Percentiles rank a stretch among this genome's conserved stretches.
phyloP scores from a whole-genome alignment of 2,797 vertebrate genomes.

The Melanotaenia trifasciata region DNA sequence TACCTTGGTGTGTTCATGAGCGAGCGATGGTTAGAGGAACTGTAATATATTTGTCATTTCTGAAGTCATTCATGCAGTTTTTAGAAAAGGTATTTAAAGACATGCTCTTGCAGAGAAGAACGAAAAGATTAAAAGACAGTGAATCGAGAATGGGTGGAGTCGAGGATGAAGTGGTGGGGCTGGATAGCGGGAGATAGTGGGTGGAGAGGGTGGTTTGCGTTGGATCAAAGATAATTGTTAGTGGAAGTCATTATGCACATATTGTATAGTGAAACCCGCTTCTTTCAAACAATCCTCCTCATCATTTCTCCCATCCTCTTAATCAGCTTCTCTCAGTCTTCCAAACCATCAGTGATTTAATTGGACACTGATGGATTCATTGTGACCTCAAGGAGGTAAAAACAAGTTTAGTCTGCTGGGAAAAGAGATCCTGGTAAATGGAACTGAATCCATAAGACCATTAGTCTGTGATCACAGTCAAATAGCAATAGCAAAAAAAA shows the following conservation, averaged over 20 bases:
- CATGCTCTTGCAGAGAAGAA: conserved; percentile 25
- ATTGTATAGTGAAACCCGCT: conserved; percentile 56
- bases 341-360: conserved; percentile 60
- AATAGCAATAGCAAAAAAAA: background rate
- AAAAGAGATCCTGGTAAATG: conserved; percentile 25
- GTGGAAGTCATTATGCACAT: conserved; percentile 71
- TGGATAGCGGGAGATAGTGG: conserved; percentile 1
- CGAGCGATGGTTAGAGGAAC: conserved; percentile 31
- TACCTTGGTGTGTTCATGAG: conserved; percentile 12
- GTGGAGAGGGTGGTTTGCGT: conserved; percentile 24
- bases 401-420: conserved; percentile 8
- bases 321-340: conserved; percentile 49
- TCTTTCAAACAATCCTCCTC: conserved; percentile 55
- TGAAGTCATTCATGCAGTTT: conserved; percentile 49
- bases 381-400: conserved; percentile 38
- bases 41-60: conserved; percentile 71
- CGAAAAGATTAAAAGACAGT: conserved; percentile 63
- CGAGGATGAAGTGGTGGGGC: conserved; percentile 35
- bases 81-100: conserved; percentile 46
- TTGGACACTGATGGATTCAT: conserved; percentile 62
- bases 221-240: conserved; percentile 80
- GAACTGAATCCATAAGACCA: conserved; percentile 26
- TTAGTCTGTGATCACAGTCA: conserved; percentile 1
- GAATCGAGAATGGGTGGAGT: conserved; percentile 26
- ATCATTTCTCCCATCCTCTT: conserved; percentile 56